A percentile compares a stretch with the other conserved stretches of the same genome.
phyloP scores from a whole-genome alignment of 2,888 invertebrate genomes.

The Cephus rjabovi region DNA sequence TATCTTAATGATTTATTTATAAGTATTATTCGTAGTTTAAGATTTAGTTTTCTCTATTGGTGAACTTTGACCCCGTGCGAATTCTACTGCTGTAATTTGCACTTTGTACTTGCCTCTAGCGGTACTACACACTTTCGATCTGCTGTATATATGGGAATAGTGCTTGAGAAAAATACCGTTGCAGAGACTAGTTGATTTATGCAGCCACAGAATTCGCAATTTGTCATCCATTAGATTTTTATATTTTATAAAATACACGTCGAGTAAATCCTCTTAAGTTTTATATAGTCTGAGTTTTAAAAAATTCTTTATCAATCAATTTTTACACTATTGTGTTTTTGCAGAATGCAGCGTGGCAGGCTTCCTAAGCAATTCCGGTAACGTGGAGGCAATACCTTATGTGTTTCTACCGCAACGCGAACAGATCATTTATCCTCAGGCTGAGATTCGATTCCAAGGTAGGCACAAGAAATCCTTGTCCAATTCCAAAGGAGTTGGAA shows the following conservation, averaged over 20 bases:
- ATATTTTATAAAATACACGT: background rate
- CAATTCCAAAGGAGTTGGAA: background rate
- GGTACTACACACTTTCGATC: background rate
- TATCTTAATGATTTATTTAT: background rate
- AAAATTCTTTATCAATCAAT: background rate
- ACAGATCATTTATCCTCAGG: constrained; percentile 89
- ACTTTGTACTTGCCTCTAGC: background rate
- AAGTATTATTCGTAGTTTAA: background rate
- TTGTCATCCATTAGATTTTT: background rate
- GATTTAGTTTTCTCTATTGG: background rate
- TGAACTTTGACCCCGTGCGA: background rate
- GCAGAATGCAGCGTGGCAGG: constrained; percentile 85
- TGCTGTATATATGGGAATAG: background rate
- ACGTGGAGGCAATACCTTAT: constrained; percentile 84
- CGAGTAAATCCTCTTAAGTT: background rate
- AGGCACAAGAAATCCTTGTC: constrained; percentile 37
- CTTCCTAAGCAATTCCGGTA: constrained; percentile 78
- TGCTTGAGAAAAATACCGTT: background rate
- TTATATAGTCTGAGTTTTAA: background rate
- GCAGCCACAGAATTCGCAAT: background rate
- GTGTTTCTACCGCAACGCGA: constrained; percentile 87
- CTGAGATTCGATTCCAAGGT: constrained; percentile 87
- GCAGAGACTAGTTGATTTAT: background rate
- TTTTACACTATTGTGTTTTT: background rate
- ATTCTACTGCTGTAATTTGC: background rate